Percentiles rank a stretch among this genome's conserved stretches.
Evolutionary conservation across 2,797 vertebrate species (phyloP).

Genomic region (Sebastolobus altivelis): DNA sequence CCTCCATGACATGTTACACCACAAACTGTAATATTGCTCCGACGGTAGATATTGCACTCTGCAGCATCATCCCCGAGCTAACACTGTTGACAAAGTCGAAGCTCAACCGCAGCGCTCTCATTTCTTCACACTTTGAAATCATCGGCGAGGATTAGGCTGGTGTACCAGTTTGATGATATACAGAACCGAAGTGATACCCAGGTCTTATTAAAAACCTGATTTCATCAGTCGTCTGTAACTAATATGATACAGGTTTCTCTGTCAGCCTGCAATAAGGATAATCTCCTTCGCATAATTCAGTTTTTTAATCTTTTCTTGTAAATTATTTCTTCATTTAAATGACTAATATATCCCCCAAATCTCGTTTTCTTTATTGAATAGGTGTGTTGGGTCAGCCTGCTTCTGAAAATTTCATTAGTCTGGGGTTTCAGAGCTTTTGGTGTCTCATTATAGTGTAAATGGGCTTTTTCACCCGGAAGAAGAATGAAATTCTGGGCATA

Average conservation of each 20-base stretch:
- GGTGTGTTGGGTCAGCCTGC: conserved; percentile 8
- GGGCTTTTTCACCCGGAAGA: conserved; percentile 12
- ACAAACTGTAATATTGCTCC: conserved; percentile 18
- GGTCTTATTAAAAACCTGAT: conserved; percentile 55
- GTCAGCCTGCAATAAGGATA: conserved; percentile 35
- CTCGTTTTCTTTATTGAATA: conserved; percentile 6
- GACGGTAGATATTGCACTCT: conserved; percentile 53
- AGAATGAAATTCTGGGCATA: background rate
- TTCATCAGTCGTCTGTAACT: conserved; percentile 59
- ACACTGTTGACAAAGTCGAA: conserved; percentile 52
- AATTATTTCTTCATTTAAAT: conserved; percentile 36
- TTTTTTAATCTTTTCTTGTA: conserved; percentile 36
- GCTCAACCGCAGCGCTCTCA: conserved; percentile 29
- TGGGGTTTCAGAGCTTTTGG: conserved; percentile 31
- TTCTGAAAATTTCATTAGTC: conserved; percentile 44
- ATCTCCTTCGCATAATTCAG: conserved; percentile 25
- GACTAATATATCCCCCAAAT: background rate
- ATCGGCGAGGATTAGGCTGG: conserved; percentile 52
- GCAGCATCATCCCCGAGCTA: conserved; percentile 53
- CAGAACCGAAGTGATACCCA: conserved; percentile 29
- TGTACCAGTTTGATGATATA: conserved; percentile 27
- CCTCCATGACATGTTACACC: conserved; percentile 43
- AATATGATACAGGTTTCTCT: conserved; percentile 41
- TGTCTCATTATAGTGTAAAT: conserved; percentile 29
- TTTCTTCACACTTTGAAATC: conserved; percentile 66